A percentile compares a stretch with the other conserved stretches of the same genome.
Conservation (phyloP, 2,113 vertebrate genomes). For the Aythya baeri region DNA sequence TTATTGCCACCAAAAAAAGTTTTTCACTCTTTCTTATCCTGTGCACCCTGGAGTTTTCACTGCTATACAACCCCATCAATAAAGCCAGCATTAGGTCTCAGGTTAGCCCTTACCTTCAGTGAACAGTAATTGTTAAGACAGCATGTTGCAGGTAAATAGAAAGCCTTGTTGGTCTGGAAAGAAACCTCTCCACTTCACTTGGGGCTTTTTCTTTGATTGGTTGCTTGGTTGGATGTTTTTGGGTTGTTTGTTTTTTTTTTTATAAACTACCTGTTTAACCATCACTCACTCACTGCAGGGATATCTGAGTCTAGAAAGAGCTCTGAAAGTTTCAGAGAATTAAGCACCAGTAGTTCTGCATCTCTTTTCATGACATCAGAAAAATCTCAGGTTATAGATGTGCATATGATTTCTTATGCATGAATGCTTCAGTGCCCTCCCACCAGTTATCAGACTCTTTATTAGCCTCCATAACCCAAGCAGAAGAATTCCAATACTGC, state of each 20-base stretch:
- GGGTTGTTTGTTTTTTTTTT: neutral
- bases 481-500: conserved; percentile 69
- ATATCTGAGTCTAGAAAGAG: neutral
- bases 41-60: neutral
- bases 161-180: neutral
- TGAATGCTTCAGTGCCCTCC: conserved; percentile 69
- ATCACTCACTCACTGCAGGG: neutral
- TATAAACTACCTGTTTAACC: neutral
- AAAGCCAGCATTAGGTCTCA: neutral
- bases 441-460: conserved; percentile 60
- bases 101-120: neutral
- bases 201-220: neutral
- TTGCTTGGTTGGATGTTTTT: neutral
- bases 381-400: conserved; percentile 44
- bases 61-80: neutral
- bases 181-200: neutral
- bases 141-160: neutral
- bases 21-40: neutral
- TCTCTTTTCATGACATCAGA: conserved; percentile 7
- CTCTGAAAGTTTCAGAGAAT: conserved; percentile 22
- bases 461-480: conserved; percentile 68
- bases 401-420: conserved; percentile 55
- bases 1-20: neutral
- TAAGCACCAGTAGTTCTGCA: neutral
- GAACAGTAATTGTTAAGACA: neutral